These are phyloP conservation scores for Buceros bicornis DNA, from an alignment of 2,797 vertebrate genomes.

Conservation along the genomic window DNA sequence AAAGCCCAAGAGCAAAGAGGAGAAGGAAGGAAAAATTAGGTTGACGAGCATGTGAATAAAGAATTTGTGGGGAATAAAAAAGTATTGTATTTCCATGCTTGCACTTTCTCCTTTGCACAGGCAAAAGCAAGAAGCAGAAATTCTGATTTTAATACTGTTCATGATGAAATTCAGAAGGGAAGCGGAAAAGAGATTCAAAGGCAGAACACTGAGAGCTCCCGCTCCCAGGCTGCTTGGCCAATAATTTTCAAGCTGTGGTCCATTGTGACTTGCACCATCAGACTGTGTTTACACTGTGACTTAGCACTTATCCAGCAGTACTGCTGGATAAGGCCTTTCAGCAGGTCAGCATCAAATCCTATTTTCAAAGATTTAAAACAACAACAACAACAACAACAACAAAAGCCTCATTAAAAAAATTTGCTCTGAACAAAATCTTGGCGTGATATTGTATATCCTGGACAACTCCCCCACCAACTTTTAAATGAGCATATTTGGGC, in stretches of 20 bases:
- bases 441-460: neutral
- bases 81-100: neutral
- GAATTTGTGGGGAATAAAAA: neutral
- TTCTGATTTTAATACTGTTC: neutral
- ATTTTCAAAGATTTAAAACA: conserved; percentile 63
- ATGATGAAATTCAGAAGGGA: conserved; percentile 30
- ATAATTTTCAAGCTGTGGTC: conserved; percentile 69
- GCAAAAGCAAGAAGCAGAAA: conserved; percentile 17
- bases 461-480: neutral
- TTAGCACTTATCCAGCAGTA: conserved; percentile 53
- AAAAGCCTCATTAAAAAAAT: conserved; percentile 26
- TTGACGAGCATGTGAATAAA: neutral
- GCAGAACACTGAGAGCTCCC: conserved; percentile 7
- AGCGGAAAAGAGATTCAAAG: conserved; percentile 41
- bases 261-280: conserved; percentile 40
- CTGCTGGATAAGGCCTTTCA: conserved; percentile 60
- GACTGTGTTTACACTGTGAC: conserved; percentile 67
- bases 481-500: neutral
- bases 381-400: neutral
- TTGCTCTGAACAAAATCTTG: conserved; percentile 7
- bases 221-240: conserved; percentile 3
- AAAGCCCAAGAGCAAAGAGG: neutral
- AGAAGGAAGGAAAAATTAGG: conserved; percentile 27
- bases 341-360: conserved; percentile 66
- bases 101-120: neutral